phyloP scores from a whole-genome alignment of 1,140 invertebrate genomes.

The Neodiprion virginianus region DNA sequence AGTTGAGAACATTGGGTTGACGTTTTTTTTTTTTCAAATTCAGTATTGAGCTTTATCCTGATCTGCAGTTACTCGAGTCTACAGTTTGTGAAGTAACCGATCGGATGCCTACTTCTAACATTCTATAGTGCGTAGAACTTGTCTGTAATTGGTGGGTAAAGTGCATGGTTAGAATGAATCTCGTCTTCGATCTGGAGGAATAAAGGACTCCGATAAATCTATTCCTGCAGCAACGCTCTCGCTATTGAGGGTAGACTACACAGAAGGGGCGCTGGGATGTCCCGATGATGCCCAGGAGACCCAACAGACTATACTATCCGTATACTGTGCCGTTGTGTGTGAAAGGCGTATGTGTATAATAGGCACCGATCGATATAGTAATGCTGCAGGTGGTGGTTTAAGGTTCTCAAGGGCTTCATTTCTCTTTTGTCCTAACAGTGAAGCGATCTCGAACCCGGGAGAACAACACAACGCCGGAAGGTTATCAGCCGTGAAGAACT shows the following conservation, averaged over 20 bases:
- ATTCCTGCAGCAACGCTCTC: not conserved
- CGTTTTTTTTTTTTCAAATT: too few relatives aligned
- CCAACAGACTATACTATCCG: not conserved
- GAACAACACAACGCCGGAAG: slow-evolving; percentile 61
- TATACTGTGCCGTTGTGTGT: not conserved
- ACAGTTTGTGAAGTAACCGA: too few relatives aligned
- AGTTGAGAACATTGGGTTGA: too few relatives aligned
- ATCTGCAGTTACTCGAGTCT: too few relatives aligned
- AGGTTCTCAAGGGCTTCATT: slow-evolving; percentile 1
- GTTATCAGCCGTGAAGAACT: slow-evolving; percentile 57
- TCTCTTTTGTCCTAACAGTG: slow-evolving; percentile 51
- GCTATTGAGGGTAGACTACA: not conserved
- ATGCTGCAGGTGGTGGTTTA: not conserved
- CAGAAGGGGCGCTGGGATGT: not conserved
- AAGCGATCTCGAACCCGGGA: slow-evolving; percentile 68
- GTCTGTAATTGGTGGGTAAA: too few relatives aligned
- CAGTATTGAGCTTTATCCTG: too few relatives aligned
- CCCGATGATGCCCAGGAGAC: not conserved
- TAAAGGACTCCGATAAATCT: not conserved
- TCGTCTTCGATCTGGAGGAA: not conserved
- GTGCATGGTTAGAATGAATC: not conserved
- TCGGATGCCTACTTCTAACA: too few relatives aligned
- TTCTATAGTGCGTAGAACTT: too few relatives aligned
- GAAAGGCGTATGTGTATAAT: not conserved
- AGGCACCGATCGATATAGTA: not conserved